These are phyloP conservation scores for Microcebus jonahi DNA, from an alignment of 2,113 vertebrate genomes.

Conservation along the genomic window DNA sequence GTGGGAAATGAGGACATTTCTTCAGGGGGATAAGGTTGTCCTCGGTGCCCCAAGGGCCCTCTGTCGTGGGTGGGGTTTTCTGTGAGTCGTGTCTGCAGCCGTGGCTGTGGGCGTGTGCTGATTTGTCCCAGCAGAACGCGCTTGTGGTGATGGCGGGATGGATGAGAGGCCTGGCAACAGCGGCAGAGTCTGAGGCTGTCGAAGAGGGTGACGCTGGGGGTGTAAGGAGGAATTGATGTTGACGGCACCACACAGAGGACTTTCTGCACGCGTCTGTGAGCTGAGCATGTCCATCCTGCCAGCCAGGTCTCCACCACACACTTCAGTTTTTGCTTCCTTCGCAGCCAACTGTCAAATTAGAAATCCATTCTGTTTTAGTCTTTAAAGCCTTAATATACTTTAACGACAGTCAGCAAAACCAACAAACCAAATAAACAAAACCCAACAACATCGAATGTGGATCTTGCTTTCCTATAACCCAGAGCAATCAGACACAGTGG, in stretches of 20 bases:
- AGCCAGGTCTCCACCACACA: neutral
- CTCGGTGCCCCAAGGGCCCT: neutral
- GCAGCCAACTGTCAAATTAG: neutral
- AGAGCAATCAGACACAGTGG: neutral
- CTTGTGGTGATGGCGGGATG: no score
- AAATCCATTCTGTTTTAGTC: constrained; percentile 6
- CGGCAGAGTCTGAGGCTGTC: neutral
- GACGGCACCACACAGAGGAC: neutral
- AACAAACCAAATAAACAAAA: neutral
- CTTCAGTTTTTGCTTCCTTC: neutral
- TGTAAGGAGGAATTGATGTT: neutral
- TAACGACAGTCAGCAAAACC: neutral
- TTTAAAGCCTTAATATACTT: constrained; percentile 6
- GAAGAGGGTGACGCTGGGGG: neutral
- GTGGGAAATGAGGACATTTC: neutral
- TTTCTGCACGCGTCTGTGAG: neutral
- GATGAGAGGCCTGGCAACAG: neutral
- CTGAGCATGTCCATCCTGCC: neutral
- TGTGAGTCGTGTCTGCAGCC: neutral
- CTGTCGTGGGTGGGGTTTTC: neutral
- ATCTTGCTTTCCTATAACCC: neutral
- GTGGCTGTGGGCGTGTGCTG: neutral
- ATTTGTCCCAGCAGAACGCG: neutral
- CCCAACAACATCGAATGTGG: neutral
- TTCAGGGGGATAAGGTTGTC: neutral